Evolutionary conservation across 2,888 invertebrate genomes (phyloP).

Genomic region (Cremastobaeus sp.): DNA sequence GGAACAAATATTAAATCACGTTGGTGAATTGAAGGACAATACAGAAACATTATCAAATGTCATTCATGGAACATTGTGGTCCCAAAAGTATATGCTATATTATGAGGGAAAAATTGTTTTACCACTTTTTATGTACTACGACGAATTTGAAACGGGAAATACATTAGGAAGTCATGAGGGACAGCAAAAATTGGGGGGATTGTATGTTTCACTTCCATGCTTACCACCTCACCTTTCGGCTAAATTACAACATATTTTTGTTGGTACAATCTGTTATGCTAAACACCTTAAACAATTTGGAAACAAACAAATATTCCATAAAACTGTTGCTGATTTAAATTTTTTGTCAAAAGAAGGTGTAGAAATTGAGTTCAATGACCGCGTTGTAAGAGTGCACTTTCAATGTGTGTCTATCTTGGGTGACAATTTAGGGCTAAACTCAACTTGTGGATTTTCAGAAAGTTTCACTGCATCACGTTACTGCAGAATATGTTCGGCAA

Average conservation of each 20-base stretch:
- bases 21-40: not conserved
- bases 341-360: not conserved
- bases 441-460: slow-evolving; percentile 2
- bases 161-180: slow-evolving; percentile 10
- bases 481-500: not conserved
- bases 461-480: not conserved
- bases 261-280: not conserved
- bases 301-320: not conserved
- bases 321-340: not conserved
- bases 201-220: slow-evolving; percentile 3
- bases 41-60: no score
- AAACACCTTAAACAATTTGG: slow-evolving; percentile 1
- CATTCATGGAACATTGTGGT: not conserved
- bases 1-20: not conserved
- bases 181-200: slow-evolving; percentile 4
- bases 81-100: not conserved
- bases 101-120: not conserved
- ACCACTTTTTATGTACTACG: not conserved
- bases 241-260: not conserved
- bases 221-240: not conserved
- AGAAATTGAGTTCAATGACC: not conserved
- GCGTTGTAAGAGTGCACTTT: not conserved
- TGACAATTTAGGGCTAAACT: no score
- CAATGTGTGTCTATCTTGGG: slow-evolving; percentile 1
- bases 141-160: not conserved